phyloP scores from a whole-genome alignment of 1,140 invertebrate genomes.

The Drosophila kikkawai region DNA sequence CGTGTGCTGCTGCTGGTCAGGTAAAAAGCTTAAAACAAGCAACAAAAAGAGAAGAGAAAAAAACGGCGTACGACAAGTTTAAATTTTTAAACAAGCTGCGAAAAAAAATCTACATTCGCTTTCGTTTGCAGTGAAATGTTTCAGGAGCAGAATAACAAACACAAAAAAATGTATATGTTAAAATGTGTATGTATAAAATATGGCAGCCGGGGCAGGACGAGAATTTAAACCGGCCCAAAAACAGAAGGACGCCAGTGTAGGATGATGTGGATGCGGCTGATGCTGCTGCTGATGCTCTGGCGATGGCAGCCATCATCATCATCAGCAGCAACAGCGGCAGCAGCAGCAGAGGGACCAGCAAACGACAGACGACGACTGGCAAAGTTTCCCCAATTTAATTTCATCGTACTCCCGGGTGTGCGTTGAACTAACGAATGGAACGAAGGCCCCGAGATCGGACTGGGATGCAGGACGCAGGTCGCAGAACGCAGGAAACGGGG shows the following conservation, averaged over 20 bases:
- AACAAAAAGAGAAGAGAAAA: slow-evolving; percentile 5
- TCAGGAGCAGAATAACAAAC: slow-evolving; percentile 37
- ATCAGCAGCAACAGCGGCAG: slow-evolving; percentile 27
- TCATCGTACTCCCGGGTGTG: slow-evolving; percentile 83
- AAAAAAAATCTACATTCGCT: slow-evolving; percentile 83
- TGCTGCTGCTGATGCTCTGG: slow-evolving; percentile 41
- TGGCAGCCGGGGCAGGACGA: slow-evolving; percentile 57
- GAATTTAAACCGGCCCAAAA: slow-evolving; percentile 56
- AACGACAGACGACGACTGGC: slow-evolving; percentile 48
- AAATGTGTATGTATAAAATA: slow-evolving; percentile 55
- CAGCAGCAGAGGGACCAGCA: slow-evolving; percentile 34
- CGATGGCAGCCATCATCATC: slow-evolving; percentile 75
- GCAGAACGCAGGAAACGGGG: slow-evolving; percentile 3
- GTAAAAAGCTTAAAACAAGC: slow-evolving; percentile 77
- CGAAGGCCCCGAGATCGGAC: slow-evolving; percentile 44
- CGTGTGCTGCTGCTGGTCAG: slow-evolving; percentile 38
- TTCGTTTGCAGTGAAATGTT: slow-evolving; percentile 72
- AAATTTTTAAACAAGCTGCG: slow-evolving; percentile 77
- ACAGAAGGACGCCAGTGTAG: slow-evolving; percentile 56
- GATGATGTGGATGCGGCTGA: slow-evolving; percentile 44
- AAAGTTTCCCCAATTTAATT: slow-evolving; percentile 85
- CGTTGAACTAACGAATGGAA: slow-evolving; percentile 79
- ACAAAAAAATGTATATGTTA: slow-evolving; percentile 14
- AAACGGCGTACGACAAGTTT: slow-evolving; percentile 63
- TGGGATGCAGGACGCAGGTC: slow-evolving; percentile 15